phyloP scores from a whole-genome alignment of 2,888 invertebrate genomes.

The Noctua fimbriata region DNA sequence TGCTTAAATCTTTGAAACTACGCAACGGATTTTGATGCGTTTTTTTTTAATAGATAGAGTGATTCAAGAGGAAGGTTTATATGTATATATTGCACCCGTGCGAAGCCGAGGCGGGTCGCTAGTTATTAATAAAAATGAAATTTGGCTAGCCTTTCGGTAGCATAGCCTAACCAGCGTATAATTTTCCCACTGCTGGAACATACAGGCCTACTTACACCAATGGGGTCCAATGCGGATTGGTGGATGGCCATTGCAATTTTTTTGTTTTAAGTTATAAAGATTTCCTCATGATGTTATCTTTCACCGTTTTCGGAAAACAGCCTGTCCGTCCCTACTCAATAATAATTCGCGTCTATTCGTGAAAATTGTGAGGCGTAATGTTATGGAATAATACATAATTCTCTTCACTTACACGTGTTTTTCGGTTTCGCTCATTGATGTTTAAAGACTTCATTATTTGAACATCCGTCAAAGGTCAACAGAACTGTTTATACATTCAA shows the following conservation, averaged over 20 bases:
- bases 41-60: too few species aligned
- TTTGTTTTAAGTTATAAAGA: neutral
- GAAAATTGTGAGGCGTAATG: neutral
- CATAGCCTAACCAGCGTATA: neutral
- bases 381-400: too few species aligned
- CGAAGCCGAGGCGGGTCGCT: too few species aligned
- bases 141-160: neutral
- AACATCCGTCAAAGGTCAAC: neutral
- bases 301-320: neutral
- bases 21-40: too few species aligned
- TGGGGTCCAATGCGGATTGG: neutral
- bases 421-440: conserved; percentile 17
- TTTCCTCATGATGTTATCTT: neutral
- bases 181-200: neutral
- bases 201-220: too few species aligned
- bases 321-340: conserved; percentile 10
- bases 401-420: neutral
- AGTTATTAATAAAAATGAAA: neutral
- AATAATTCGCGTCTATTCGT: neutral
- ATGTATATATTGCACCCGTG: too few species aligned
- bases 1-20: too few species aligned
- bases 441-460: neutral
- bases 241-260: neutral
- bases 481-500: conserved; percentile 40
- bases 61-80: too few species aligned